Conservation (phyloP, 2,797 vertebrate genomes). For the Morelia viridis region DNA sequence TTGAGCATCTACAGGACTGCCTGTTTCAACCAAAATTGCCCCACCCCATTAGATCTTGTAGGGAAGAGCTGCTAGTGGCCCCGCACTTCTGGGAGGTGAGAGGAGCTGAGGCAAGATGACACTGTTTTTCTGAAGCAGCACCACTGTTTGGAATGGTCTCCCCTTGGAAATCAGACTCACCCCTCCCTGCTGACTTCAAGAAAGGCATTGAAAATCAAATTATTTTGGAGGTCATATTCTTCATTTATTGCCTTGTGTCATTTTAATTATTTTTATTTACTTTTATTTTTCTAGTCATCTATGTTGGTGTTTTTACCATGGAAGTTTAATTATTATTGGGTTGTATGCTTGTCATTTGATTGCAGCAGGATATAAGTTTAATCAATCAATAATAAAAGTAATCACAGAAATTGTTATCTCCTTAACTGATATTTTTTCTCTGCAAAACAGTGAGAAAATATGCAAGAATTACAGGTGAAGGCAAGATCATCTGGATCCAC, state of each 20-base stretch:
- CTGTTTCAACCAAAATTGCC: neutral
- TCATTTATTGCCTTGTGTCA: neutral
- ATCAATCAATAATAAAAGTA: neutral
- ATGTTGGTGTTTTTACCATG: neutral
- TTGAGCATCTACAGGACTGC: neutral
- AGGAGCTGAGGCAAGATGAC: neutral
- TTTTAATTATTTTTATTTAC: neutral
- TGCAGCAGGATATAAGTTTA: neutral
- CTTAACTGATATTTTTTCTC: neutral
- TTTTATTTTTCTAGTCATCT: neutral
- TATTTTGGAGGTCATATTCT: neutral
- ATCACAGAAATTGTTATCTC: neutral
- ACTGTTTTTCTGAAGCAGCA: neutral
- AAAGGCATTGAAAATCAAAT: too few relatives aligned
- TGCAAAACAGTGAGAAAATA: neutral
- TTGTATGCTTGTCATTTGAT: neutral
- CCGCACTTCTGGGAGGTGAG: neutral
- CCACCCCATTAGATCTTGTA: neutral
- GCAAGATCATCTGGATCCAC: neutral
- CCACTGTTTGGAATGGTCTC: neutral
- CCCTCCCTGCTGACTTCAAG: too few relatives aligned
- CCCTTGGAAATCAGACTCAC: too few relatives aligned
- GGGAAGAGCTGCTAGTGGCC: neutral
- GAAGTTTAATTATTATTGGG: neutral
- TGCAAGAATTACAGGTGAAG: neutral